These are phyloP conservation scores for Clivina fossor DNA, from an alignment of 2,888 invertebrate species.

Conservation along the genomic window DNA sequence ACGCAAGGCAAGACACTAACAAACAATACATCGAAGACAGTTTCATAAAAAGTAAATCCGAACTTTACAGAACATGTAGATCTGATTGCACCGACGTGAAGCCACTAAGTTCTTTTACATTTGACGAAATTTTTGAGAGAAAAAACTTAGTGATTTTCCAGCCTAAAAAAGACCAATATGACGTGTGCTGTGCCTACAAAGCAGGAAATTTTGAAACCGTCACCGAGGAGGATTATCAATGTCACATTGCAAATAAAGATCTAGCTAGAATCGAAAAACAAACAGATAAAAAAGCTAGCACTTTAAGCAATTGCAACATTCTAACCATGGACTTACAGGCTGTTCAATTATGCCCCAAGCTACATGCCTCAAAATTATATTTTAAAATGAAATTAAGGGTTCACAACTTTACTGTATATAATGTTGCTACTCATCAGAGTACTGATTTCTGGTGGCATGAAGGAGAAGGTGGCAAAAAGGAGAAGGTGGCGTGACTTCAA, in stretches of 20 bases:
- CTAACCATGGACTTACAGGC: constrained; percentile 27
- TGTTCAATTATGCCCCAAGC: constrained; percentile 15
- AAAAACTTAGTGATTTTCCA: constrained; percentile 13
- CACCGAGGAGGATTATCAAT: constrained; percentile 3
- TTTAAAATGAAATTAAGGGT: constrained; percentile 16
- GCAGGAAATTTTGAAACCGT: background rate
- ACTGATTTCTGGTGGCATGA: constrained; percentile 25
- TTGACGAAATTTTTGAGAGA: constrained; percentile 9
- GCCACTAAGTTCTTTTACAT: background rate
- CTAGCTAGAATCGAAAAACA: constrained; percentile 13
- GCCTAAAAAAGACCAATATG: constrained; percentile 20
- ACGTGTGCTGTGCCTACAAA: constrained; percentile 5
- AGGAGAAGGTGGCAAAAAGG: background rate
- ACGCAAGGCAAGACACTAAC: background rate
- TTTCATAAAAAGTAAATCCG: background rate
- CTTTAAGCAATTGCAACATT: background rate
- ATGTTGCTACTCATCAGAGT: constrained; percentile 4
- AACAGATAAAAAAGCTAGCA: constrained; percentile 10
- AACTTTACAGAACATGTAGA: constrained; percentile 6
- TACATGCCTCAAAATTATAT: constrained; percentile 12
- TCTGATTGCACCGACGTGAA: background rate
- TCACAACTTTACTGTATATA: constrained; percentile 24
- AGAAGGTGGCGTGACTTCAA: too few relatives aligned
- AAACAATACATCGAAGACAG: background rate
- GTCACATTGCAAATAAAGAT: constrained; percentile 14